phyloP scores from a whole-genome alignment of 2,113 vertebrate species.

The Glaucidium brasilianum region DNA sequence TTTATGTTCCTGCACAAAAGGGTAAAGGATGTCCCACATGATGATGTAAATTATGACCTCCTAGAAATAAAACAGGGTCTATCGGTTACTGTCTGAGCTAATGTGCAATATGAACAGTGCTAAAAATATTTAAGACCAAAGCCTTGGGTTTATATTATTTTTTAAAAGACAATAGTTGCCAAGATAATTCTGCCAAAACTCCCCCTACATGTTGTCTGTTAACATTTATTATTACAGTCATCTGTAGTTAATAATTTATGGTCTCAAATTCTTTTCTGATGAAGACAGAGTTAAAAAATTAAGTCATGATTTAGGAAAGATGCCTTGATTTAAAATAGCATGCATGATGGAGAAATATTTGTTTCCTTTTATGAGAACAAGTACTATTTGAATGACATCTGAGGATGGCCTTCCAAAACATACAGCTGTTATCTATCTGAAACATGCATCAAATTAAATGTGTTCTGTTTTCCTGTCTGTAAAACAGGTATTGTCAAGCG shows the following conservation, averaged over 20 bases:
- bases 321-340: neutral
- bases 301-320: neutral
- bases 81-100: neutral
- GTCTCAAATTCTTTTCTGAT: neutral
- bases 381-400: neutral
- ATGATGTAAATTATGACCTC: neutral
- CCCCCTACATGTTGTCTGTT: neutral
- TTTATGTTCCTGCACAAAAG: neutral
- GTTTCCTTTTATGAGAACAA: neutral
- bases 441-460: neutral
- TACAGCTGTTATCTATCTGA: neutral
- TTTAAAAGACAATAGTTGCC: neutral
- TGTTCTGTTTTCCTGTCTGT: neutral
- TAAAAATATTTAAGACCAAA: neutral
- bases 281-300: neutral
- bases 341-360: neutral
- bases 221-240: neutral
- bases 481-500: neutral
- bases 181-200: neutral
- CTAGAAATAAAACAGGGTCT: neutral
- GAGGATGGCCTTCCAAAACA: constrained; percentile 7
- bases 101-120: neutral
- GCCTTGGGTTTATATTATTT: neutral
- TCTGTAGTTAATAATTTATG: neutral
- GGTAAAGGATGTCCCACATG: neutral